A percentile compares a stretch with the other conserved stretches of the same genome.
Conservation (phyloP, 2,888 invertebrate genomes). For the Volucella zonaria region DNA sequence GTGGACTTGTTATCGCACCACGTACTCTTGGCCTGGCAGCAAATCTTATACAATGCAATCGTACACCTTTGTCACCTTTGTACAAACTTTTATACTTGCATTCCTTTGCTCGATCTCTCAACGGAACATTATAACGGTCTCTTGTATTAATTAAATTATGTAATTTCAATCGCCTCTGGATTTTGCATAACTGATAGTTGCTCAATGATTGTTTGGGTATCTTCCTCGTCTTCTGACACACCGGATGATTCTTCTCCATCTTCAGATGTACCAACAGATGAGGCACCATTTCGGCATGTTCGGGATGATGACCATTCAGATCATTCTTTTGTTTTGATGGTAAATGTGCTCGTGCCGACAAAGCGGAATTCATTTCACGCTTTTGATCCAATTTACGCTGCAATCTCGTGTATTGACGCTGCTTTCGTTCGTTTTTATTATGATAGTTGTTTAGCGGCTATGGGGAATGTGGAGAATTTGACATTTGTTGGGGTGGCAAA, state of each 20-base stretch:
- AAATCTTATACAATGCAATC: constrained; percentile 92
- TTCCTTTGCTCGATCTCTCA: constrained; percentile 90
- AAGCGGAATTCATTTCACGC: constrained; percentile 83
- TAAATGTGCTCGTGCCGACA: constrained; percentile 85
- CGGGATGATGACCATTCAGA: constrained; percentile 83
- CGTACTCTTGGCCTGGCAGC: constrained; percentile 93
- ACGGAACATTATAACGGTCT: constrained; percentile 89
- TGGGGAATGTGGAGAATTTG: constrained; percentile 88
- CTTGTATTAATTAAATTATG: constrained; percentile 80
- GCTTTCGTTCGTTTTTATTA: constrained; percentile 91
- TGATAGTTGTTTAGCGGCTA: constrained; percentile 87
- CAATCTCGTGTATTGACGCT: constrained; percentile 90
- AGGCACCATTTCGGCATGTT: constrained; percentile 81
- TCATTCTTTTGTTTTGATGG: constrained; percentile 88
- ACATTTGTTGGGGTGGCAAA: constrained; percentile 82
- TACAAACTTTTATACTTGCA: constrained; percentile 93
- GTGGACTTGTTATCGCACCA: constrained; percentile 88
- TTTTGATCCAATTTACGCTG: constrained; percentile 90
- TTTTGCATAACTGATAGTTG: constrained; percentile 89
- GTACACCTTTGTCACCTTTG: constrained; percentile 87
- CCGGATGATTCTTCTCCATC: constrained; percentile 91
- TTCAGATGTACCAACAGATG: constrained; percentile 88
- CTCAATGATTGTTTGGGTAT: constrained; percentile 87
- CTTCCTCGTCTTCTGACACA: constrained; percentile 89
- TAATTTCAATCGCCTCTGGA: constrained; percentile 92